Evolutionary conservation across 2,888 invertebrate genomes (phyloP), one percentile per base, ranked within the genome.

Genomic region (Notodonta dromedarius): DNA sequence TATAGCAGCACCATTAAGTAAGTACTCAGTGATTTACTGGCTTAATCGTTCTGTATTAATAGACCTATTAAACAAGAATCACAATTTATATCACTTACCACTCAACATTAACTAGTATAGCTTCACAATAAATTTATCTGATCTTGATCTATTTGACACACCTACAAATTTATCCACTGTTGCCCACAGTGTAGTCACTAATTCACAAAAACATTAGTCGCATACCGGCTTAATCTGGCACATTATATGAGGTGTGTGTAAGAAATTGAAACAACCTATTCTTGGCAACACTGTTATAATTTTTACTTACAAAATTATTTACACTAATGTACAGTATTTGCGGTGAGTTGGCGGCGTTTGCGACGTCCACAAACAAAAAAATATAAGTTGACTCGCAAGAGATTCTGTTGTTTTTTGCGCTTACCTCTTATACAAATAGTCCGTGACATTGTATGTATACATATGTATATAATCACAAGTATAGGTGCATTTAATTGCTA

Each of bases 291-390:
- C 71, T 72, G 72, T 80, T 80, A 78, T 70, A 78, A 73, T 75
- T 76, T 68, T 73, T 76, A 73, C 70, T 78, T 81, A 80, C 70
- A 83, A 83, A 84, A 83, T 65, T 75, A 82, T 79, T 73, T 80
- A 83, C 82, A 82, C 52, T 24, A 74, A 72, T 77, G 54, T 77
- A 76, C 73, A 74, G 16, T 46, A 59, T 32, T n/a, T 46, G 57
- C 35, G 14, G 16, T 16, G 39, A 12, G 14, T 14, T n/a, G 42
- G 24, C 32, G 53, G 24, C 24, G 24, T 24, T 24, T 24, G 24
- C 24, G 64, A 50, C 35, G 35, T 35, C 35, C 35, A 4, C 4
- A 1, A 5, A 35, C 35, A 35, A 35, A 5, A 35, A 6, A 35
- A 6, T 4, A 7, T 35, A 35, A 35, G 35, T 7, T 35, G 35